A percentile compares a stretch with the other conserved stretches of the same genome.
Conservation (phyloP, 2,113 vertebrate species). For the Pygoscelis adeliae region DNA sequence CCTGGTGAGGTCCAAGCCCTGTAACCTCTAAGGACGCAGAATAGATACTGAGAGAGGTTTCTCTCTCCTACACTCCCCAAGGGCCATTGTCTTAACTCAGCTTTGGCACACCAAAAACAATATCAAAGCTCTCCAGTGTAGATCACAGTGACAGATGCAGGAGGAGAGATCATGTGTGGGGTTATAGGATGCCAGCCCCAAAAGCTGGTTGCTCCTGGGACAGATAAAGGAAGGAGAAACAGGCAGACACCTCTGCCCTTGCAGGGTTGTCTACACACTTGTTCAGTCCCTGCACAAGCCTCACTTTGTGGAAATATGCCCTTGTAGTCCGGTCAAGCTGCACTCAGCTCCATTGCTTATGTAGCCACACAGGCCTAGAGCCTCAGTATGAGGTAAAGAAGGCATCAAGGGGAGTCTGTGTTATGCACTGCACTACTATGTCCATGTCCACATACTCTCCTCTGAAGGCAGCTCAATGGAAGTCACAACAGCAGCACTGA, state of each 20-base stretch:
- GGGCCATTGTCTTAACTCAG: background rate
- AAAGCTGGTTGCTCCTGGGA: background rate
- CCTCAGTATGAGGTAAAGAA: background rate
- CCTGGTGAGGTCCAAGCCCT: background rate
- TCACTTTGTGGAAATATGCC: background rate
- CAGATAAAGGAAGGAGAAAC: background rate
- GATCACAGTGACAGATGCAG: background rate
- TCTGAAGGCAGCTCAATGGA: background rate
- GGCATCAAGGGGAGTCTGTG: background rate
- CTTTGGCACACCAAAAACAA: background rate
- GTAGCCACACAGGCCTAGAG: background rate
- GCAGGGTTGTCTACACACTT: background rate
- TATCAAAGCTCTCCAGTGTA: background rate
- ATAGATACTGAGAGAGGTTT: background rate
- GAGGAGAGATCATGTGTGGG: background rate
- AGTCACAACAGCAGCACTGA: background rate
- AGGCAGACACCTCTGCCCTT: background rate
- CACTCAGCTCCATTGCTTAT: background rate
- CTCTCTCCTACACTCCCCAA: background rate
- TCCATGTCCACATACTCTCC: rapidly evolving
- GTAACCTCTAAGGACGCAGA: background rate
- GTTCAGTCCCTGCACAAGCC: background rate
- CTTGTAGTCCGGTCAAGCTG: background rate
- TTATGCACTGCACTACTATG: rapidly evolving
- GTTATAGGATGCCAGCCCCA: background rate